Base-by-base conservation (phyloP, 2,113 vertebrate species). In the Coracopsis vasa region DNA sequence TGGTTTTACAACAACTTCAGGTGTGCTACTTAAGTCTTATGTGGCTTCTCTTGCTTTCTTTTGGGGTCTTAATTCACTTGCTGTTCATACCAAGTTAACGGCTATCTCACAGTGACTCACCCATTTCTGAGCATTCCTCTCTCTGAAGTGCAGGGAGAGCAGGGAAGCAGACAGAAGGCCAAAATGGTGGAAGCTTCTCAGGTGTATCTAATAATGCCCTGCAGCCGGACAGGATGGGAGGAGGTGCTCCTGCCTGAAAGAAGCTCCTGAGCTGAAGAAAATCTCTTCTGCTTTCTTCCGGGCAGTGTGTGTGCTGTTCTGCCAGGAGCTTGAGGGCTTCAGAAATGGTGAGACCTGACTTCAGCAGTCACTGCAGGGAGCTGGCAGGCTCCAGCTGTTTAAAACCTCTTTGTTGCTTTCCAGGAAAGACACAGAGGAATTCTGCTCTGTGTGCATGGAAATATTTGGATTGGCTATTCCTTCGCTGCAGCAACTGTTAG, bases 401-500 rank as follows among this genome's bases (percentile, higher is more conserved):
- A 58, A 92, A 90, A 73, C 39, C 23, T 74, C 80, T 70, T 94
- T 85, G 41, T 54, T 85, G 84, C 84, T 87, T 91, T 84, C 88
- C 92, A 94, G 90, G 77, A 93, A 88, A 93, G 83, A 80, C 1
- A 13, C 8, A 51, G 39, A 84, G 44, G 77, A 88, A 53, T 81
- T 56, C 33, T 1, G 0, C 65, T 74, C 72, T 0, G 1, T 86
- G 27, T 1, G 4, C 72, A 71, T 11, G 44, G 71, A 90, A 93
- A 84, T 92, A 62, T 94, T 97, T 94, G 83, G 41, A 20, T 84
- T 94, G 88, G 94, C 92, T 18, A 6, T 56, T 74, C 56, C 72
- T 0, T 1, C 0, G 1, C 83, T 0, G 2, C 54, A 24, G 75
- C 0, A 14, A 47, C 39, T 86, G 33, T 92, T 13, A 88, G 95